Evolutionary conservation across 2,797 vertebrate species (phyloP), one percentile per base, ranked within the genome.

Genomic region (Dendrocincla tyrannina): DNA sequence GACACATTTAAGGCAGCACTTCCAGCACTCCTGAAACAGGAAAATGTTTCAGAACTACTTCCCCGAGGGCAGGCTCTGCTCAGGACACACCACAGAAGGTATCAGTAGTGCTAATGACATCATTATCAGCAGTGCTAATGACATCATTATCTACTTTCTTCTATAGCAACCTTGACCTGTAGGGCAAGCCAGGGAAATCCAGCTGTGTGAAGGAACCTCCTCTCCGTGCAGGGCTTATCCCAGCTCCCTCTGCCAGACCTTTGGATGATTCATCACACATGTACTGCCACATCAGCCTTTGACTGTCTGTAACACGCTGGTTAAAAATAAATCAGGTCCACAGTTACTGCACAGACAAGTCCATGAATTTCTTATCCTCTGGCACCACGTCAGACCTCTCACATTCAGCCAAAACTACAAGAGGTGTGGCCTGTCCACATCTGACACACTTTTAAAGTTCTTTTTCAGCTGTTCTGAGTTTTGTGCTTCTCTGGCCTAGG

Each of bases 31-130:
- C 47, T n/a, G 60, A 86, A 49, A 85, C 7, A 56, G 2, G 0
- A 23, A 69, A 58, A 39, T 1, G 1, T 30, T 66, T 62, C 37
- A 72, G 66, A 72, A 85, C 15, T 33, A 33, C 3, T 35, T 66
- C 33, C 73, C 64, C 2, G 2, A 66, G 52, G 46, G 33, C 69
- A 64, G 60, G 8, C 20, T 77, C n/a, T 67, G 39, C 46, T 59
- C 60, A 2, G 13, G 53, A 9, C 1, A 3, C 28, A 58, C 27
- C 19, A 23, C 13, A 74, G 39, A 41, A n/a, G 0, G 1, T 5
- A 47, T 5, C 72, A 86, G 72, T 64, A 83, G 39, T 23, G 59
- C 73, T 52, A 50, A 69, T 42, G 58, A 23, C 78, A 58, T 32
- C 35, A 17, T 59, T 60, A 46, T 4, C 75, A 73, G 69, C 53